These are phyloP conservation scores for Pocillopora damicornis DNA, from an alignment of 64 coral and sea anemone species.

Conservation along the genomic window DNA sequence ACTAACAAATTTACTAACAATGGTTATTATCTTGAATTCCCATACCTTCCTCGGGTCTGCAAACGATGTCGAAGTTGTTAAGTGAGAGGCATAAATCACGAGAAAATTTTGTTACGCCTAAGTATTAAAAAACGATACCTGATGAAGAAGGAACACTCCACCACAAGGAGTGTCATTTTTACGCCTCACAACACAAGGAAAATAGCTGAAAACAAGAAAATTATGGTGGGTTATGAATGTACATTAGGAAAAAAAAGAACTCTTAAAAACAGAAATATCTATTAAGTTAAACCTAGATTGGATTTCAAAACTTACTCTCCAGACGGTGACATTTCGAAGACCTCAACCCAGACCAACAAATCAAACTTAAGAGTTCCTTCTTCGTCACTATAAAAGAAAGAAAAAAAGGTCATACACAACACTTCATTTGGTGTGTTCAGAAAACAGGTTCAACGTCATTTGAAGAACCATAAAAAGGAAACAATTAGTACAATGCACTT, in stretches of 20 bases:
- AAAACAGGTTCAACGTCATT: no score
- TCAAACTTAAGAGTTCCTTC: conserved; percentile 66
- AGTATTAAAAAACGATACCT: conserved; percentile 46
- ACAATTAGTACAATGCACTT: no score
- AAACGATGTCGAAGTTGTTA: not conserved
- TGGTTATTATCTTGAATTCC: not conserved
- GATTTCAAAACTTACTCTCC: conserved; percentile 79
- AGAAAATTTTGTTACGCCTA: not conserved
- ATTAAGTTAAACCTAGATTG: no score
- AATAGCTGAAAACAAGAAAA: conserved; percentile 59
- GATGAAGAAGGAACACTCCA: conserved; percentile 84
- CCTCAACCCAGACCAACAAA: conserved; percentile 86
- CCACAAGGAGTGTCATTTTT: conserved; percentile 49
- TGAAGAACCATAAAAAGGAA: no score
- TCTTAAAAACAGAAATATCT: no score
- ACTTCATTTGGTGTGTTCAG: no score
- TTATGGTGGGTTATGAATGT: not conserved
- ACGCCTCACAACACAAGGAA: conserved; percentile 85
- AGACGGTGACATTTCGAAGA: conserved; percentile 80
- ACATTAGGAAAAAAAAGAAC: no score
- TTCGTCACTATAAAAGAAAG: conserved; percentile 45
- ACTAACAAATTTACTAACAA: not conserved
- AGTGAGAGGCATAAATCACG: no score
- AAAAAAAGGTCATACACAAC: not conserved
- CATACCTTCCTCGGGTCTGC: not conserved